Evolutionary conservation across 2,797 vertebrate species (phyloP).

Genomic region (Molossus alvarezi): DNA sequence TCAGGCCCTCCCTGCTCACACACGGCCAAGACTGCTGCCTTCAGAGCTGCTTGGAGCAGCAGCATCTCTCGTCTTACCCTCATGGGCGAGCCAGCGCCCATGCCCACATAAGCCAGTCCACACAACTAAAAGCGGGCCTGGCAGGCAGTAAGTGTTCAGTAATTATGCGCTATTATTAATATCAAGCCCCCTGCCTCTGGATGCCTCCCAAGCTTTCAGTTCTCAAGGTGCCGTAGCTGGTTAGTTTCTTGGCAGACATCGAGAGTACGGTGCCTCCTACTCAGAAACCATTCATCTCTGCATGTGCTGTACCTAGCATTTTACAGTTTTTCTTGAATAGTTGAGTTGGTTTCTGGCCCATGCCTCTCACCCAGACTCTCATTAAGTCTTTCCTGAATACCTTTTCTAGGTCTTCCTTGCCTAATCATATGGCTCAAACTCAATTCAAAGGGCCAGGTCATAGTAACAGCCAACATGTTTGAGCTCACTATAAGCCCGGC

Average conservation of each 20-base stretch:
- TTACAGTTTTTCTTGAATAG: neutral
- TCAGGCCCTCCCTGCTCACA: neutral
- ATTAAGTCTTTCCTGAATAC: neutral
- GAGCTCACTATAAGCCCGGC: neutral
- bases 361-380: neutral
- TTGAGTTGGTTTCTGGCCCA: neutral
- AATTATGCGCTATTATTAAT: neutral
- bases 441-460: neutral
- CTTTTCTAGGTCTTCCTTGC: neutral
- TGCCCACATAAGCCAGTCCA: neutral
- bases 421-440: neutral
- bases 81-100: neutral
- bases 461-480: neutral
- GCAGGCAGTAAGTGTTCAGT: neutral
- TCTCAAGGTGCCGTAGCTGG: neutral
- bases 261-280: neutral
- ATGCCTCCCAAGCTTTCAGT: neutral
- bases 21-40: neutral
- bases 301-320: neutral
- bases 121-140: neutral
- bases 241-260: neutral
- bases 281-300: neutral
- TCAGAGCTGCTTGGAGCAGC: neutral
- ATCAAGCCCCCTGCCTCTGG: neutral
- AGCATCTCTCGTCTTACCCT: too few relatives aligned